Percentiles rank a stretch among this genome's conserved stretches.
Evolutionary conservation across 2,113 vertebrate species (phyloP).

Genomic region (Anoura caudifer): DNA sequence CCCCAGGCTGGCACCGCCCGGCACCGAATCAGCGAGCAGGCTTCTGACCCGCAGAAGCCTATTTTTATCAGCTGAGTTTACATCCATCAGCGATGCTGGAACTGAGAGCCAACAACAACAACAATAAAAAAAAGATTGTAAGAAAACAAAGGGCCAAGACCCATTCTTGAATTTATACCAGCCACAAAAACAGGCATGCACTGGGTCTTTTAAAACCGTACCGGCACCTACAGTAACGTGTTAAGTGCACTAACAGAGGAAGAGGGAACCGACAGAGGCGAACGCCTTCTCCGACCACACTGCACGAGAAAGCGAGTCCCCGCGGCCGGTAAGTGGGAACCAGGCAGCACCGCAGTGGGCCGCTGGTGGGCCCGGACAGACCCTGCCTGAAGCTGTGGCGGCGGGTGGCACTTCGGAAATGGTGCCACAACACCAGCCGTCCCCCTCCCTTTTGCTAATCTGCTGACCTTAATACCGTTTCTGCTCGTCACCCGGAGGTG

Average conservation of each 20-base stretch:
- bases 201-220: fast-evolving
- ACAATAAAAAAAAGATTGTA: background rate
- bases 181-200: fast-evolving
- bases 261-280: fast-evolving
- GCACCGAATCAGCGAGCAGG: background rate
- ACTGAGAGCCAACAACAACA: background rate
- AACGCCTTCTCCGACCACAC: fast-evolving
- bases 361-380: background rate
- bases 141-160: background rate
- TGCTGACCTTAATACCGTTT: constrained; percentile 78
- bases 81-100: background rate
- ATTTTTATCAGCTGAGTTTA: background rate
- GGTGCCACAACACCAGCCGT: constrained; percentile 72
- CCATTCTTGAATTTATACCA: background rate
- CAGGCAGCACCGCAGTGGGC: fast-evolving
- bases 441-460: constrained; percentile 69
- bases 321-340: background rate
- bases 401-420: constrained; percentile 70
- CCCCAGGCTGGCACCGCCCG: background rate
- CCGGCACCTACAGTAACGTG: fast-evolving
- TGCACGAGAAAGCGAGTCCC: fast-evolving
- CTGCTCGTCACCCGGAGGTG: constrained; percentile 66
- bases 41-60: background rate
- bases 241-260: background rate
- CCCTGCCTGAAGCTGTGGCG: background rate